Percentiles rank a stretch among this genome's conserved stretches.
Evolutionary conservation across 2,797 vertebrate species (phyloP).

Genomic region (Amblyopsis hoosieri): DNA sequence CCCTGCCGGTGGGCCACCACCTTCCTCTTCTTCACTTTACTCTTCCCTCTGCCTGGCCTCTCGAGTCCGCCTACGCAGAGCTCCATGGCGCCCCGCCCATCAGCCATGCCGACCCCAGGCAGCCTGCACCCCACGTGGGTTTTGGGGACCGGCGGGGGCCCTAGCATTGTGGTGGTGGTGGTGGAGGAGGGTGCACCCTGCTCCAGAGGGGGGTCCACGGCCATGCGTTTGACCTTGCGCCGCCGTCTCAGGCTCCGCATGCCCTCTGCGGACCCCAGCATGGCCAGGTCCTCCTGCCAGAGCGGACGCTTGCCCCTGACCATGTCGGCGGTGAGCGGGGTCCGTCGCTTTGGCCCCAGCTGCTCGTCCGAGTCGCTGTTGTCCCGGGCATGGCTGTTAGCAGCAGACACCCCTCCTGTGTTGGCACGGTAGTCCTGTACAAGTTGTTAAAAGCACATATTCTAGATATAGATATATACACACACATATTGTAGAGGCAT

Average conservation of each 20-base stretch:
- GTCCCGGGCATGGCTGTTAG: slow-evolving; percentile 83
- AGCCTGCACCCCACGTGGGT: slow-evolving; percentile 79
- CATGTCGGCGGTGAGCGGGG: slow-evolving; percentile 80
- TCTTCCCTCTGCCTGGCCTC: slow-evolving; percentile 75
- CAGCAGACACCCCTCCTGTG: slow-evolving; percentile 73
- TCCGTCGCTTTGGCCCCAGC: slow-evolving; percentile 89
- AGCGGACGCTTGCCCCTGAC: slow-evolving; percentile 87
- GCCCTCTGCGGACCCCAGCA: slow-evolving; percentile 74
- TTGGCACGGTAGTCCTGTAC: slow-evolving; percentile 85
- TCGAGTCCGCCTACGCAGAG: slow-evolving; percentile 75
- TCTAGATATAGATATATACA: neutral
- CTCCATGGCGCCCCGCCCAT: slow-evolving; percentile 73
- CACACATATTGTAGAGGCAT: neutral
- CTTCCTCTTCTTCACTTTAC: slow-evolving; percentile 92
- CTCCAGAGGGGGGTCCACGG: slow-evolving; percentile 89
- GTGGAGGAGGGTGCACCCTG: slow-evolving; percentile 51
- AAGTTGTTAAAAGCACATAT: slow-evolving; percentile 25
- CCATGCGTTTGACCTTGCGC: slow-evolving; percentile 97
- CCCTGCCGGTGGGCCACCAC: slow-evolving; percentile 79
- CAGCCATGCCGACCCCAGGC: slow-evolving; percentile 63
- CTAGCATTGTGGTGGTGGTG: slow-evolving; percentile 72
- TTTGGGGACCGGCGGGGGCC: slow-evolving; percentile 79
- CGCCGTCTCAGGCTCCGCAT: slow-evolving; percentile 87
- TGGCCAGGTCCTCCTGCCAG: slow-evolving; percentile 88
- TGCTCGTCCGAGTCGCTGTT: slow-evolving; percentile 98